Percentiles rank a stretch among this genome's conserved stretches.
These are phyloP conservation scores for Diachasmimorpha longicaudata DNA, from an alignment of 1,140 invertebrate genomes.

Conservation along the genomic window DNA sequence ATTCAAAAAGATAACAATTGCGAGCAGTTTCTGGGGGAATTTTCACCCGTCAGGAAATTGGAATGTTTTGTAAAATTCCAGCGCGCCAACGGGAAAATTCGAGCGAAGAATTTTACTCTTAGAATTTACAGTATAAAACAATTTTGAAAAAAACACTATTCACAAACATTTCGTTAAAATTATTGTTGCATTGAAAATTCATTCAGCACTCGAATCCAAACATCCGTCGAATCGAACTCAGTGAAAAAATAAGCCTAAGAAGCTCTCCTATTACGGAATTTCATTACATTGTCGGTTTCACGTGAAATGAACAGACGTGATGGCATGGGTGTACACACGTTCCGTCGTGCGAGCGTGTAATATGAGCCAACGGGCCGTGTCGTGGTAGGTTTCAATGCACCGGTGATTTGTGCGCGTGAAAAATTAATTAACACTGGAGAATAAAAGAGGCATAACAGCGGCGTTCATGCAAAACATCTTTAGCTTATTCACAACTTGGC, in stretches of 20 bases:
- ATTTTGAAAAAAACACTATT: too few species aligned
- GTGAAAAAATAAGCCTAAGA: neutral
- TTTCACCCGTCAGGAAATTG: neutral
- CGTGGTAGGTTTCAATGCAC: slow-evolving; percentile 38
- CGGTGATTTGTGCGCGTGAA: slow-evolving; percentile 49
- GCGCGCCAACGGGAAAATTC: too few species aligned
- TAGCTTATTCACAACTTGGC: neutral
- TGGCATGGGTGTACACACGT: slow-evolving; percentile 30
- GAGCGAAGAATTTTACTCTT: too few species aligned
- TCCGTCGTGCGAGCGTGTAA: slow-evolving; percentile 59
- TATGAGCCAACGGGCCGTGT: slow-evolving; percentile 58
- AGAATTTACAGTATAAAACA: too few species aligned
- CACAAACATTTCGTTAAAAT: too few species aligned
- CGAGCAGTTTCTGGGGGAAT: neutral
- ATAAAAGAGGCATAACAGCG: slow-evolving; percentile 4
- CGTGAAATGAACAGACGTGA: neutral
- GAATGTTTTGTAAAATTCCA: too few species aligned
- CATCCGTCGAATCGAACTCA: neutral
- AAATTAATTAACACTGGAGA: slow-evolving; percentile 51
- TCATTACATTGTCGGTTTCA: slow-evolving; percentile 7
- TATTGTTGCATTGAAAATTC: too few species aligned
- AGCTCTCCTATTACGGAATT: neutral
- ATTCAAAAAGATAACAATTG: slow-evolving; percentile 14
- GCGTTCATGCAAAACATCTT: slow-evolving; percentile 17
- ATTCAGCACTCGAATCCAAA: too few species aligned